Base-by-base conservation (phyloP, 1,140 invertebrate species). In the Papilio polytes region DNA sequence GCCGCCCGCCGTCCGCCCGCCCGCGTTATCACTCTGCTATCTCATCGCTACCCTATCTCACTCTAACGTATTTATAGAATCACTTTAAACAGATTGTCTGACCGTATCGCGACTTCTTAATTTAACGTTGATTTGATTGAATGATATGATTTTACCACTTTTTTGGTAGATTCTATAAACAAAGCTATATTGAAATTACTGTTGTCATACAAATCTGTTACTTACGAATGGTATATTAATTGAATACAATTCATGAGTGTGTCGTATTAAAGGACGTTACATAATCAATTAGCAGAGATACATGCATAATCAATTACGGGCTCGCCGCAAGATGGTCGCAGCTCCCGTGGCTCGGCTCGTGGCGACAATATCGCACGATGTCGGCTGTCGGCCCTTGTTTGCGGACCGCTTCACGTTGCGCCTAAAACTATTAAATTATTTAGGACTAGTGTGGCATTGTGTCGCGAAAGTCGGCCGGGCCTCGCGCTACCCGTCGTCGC, bases 391-490 rank as follows among this genome's bases (percentile, higher is more conserved):
- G 15, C 15, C 26, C 20, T 76, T 92, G 85, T 92, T 92, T 92
- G 88, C 88, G 59, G 82, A 90, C 77, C 85, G 84, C 89, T 91
- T 86, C 74, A 86, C 82, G 83, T 41, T 46, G 44, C 82, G 82
- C 84, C 82, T 84, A 84, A 85, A 86, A 88, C 90, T 92, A 92
- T 92, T 91, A 92, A 91, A 94, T 93, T 92, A 94, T 94, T 93
- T 93, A 90, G 91, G 87, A 84, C 85, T 82, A 82, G 90, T 90
- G 82, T 87, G 84, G 88, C 85, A 92, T 94, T 91, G 92, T 94
- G 89, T 91, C 91, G 88, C 91, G 89, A 85, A 90, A 87, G 87
- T 88, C 87, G 81, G 85, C 78, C 85, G 84, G 82, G 80, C 84
- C 85, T 82, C 83, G 86, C 36, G 82, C 80, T 41, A 41, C 36